Evolutionary conservation across 2,888 invertebrate genomes (phyloP), one percentile per base, ranked within the genome.

Genomic region (Eupeodes latifasciatus): DNA sequence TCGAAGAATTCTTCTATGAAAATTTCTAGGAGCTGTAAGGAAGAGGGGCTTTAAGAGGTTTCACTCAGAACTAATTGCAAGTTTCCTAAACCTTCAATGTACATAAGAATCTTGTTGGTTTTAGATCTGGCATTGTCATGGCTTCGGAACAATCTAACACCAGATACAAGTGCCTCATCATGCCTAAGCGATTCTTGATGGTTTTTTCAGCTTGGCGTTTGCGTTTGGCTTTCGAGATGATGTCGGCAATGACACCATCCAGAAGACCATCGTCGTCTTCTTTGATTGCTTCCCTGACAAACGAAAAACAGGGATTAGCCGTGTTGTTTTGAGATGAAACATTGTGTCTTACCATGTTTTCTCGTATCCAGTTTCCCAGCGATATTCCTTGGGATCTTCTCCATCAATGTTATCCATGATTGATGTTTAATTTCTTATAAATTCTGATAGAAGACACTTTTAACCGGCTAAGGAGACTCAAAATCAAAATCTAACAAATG

Each of bases 1-100:
- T 99, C 99, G 93, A 99, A 99, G 93, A 98, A 99, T 93, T 99
- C 99, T 91, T 98, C 98, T 82, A 99, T 96, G 93, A 99, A 99
- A 89, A 96, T 96, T 94, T 98, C 98, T 85, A 99, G 93, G 14
- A 99, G 94, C 98, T 98, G 93, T 90, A 95, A 94, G 89, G 10
- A 14, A 19, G 40, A 71, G 44, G 10, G 4, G 34, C 5, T 12
- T 9, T 19, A 2, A 16, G 64, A 64, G 36, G 12, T 6, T 44
- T 3, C 11, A 0, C 10, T 0, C 10, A n/a, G 11, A 19, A 47
- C 1, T 14, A 12, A 5, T 67, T 47, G 2, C 0, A 10, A n/a
- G 10, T n/a, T 19, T 0, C 1, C 10, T 76, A 74, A 93, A 98
- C 98, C 95, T 98, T 99, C 4, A 98, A 92, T 5, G 98, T 96